Base-by-base conservation (phyloP, 2,888 invertebrate genomes). In the Aleiodes leptofemur region DNA sequence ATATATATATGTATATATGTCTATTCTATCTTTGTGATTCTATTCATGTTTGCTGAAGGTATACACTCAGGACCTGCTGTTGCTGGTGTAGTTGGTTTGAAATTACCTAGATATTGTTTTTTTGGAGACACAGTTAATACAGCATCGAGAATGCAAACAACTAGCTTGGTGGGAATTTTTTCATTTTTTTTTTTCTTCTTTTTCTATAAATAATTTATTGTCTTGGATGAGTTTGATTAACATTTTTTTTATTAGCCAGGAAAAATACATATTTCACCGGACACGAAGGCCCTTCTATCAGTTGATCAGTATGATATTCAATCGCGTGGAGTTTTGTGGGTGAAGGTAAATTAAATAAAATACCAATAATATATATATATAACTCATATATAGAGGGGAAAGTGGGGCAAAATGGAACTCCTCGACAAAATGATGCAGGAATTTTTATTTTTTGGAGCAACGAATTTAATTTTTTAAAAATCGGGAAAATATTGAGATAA, bases 101-200 rank as follows among this genome's bases (percentile, higher is more conserved):
- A 96, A 84, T 93, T 96, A 70, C 96, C 96, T 0, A 92, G 96
- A 81, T 97, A 96, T 88, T 97, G 97, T 83, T 93, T 97, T 66
- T 97, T 97, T 78, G 97, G 97, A 0, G 97, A 97, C 87, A 96
- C 97, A 0, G 96, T 97, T 16, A 97, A 97, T 87, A 97, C 96
- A 0, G 97, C 97, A 1, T 96, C 97, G 3, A 92, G 97, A 75
- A 97, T 97, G 96, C 97, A 97, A 87, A 92, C 93, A 0, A 92
- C 92, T 29, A 92, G 93, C 81, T 85, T 90, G 88, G 94, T 93
- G 87, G 87, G 86, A 81, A 50, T 14, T 14, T 72, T 79, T 48
- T 51, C 2, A 23, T 23, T 23, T 23, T 23, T 23, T 1, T 23
- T 23, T 23, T 23, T n/a, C n/a, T n/a, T n/a, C n/a, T 68, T 57